Evolutionary conservation across 2,797 vertebrate species (phyloP).

Genomic region (Eurystomus glaucurus): DNA sequence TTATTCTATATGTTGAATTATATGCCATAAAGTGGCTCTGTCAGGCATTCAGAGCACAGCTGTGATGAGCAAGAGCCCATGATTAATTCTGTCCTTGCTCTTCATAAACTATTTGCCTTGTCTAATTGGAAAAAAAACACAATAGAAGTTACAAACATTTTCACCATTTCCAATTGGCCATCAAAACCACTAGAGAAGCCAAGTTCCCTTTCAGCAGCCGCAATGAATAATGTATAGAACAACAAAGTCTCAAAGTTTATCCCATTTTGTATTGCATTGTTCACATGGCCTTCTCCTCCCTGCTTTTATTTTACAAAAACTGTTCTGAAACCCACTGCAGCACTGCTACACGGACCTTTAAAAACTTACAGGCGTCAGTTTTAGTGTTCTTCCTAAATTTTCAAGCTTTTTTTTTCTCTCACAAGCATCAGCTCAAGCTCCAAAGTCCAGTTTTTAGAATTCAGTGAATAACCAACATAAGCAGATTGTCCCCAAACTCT

Average conservation of each 20-base stretch:
- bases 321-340: not conserved
- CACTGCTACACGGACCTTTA: fast-evolving
- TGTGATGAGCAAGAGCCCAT: slow-evolving; percentile 53
- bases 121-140: slow-evolving; percentile 70
- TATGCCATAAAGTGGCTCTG: slow-evolving; percentile 62
- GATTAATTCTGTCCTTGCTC: slow-evolving; percentile 74
- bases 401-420: fast-evolving
- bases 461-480: not conserved
- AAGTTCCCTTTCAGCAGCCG: slow-evolving; percentile 38
- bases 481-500: not conserved
- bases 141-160: slow-evolving; percentile 80
- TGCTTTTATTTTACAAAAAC: not conserved
- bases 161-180: slow-evolving; percentile 64
- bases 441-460: not conserved
- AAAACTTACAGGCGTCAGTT: not conserved
- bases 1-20: slow-evolving; percentile 78
- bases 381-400: not conserved
- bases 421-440: not conserved
- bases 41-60: slow-evolving; percentile 74
- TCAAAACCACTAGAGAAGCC: slow-evolving; percentile 62
- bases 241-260: slow-evolving; percentile 52
- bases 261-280: not conserved
- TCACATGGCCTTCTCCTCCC: not conserved
- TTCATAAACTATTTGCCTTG: slow-evolving; percentile 72
- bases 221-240: slow-evolving; percentile 75